Evolutionary conservation across 2,888 invertebrate genomes (phyloP), one percentile per base, ranked within the genome.

Genomic region (Eueremaeus valkanovi): DNA sequence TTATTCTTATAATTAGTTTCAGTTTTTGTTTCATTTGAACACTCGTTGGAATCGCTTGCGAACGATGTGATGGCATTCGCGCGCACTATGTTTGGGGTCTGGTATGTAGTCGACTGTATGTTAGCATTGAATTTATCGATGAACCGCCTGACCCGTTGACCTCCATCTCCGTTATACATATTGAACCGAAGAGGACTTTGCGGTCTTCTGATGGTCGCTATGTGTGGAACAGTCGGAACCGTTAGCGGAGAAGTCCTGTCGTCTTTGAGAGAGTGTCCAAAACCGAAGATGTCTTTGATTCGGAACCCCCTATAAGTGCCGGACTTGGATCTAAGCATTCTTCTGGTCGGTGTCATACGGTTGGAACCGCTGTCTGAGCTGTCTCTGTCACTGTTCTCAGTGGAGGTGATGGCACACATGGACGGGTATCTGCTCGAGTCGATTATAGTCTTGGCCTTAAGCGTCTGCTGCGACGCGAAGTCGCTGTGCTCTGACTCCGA

Each of bases 341-440:
- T 79, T 78, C 72, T 78, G 77, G 49, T 78, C 76, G 72, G 74
- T 76, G 33, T 79, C 78, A 8, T 78, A 78, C 72, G 36, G 21
- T 79, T n/a, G 33, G 75, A 75, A 18, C 45, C 58, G 27, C 55
- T 55, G 29, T 58, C 61, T 18, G 63, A 63, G 21, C 61, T 45
- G 13, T 51, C 24, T 21, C 75, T 72, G 24, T 75, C 75, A 40
- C 75, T 75, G 66, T 73, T 73, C 18, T 76, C 76, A 0, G 55
- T 49, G 1, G 76, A 93, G 93, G 21, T 93, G 93, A 72, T 93
- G 92, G 2, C 92, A 83, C 93, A 94, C 90, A 94, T 91, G 6
- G 93, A 93, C 0, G 94, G 94, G 81, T 94, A 94, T 80, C 93
- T 87, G 80, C 91, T 91, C 73, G 91, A 90, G 81, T 90, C 92